Evolutionary conservation across 2,797 vertebrate species (phyloP), one percentile per base, ranked within the genome.

Genomic region (Leuciscus waleckii): DNA sequence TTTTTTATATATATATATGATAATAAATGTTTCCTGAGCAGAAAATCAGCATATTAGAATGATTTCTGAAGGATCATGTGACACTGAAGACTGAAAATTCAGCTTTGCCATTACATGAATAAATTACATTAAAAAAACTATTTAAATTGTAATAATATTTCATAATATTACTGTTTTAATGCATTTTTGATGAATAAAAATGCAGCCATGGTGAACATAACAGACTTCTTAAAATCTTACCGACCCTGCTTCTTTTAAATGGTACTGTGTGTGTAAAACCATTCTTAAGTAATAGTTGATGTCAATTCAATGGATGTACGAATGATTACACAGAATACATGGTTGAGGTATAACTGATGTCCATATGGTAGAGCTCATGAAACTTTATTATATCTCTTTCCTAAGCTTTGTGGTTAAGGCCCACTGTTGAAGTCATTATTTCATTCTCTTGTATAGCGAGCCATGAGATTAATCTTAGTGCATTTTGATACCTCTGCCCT

Each of bases 341-440:
- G 41, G 39, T 29, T 75, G 16, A 51, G 26, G 16, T 26, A 54
- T 17, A 75, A 29, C 26, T 35, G 11, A 14, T 32, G 26, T 65
- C 11, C 41, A 79, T 65, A 79, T 3, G 1, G 61, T 35, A 65
- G 61, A 67, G 41, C 78, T 68, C 43, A 81, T 68, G 14, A 81
- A 74, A 63, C 29, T 7, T 46, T 35, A 63, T 56, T 56, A 51
- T 21, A 82, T 32, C 41, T 49, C 26, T 65, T 46, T 21, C 26
- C 13, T 73, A 61, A 65, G 32, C 41, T 67, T 65, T 83, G 43
- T 49, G 81, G 56, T 75, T 35, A 37, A 75, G 17, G 49, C 35
- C n/a, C 21, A 54, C 43, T 84, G 74, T 56, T 78, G 37, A 51
- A 77, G 63, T 78, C 63, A 65, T 82, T 63, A 65, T 51, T 83